These are phyloP conservation scores for Motacilla alba DNA, from an alignment of 2,113 vertebrate genomes.

Conservation along the genomic window DNA sequence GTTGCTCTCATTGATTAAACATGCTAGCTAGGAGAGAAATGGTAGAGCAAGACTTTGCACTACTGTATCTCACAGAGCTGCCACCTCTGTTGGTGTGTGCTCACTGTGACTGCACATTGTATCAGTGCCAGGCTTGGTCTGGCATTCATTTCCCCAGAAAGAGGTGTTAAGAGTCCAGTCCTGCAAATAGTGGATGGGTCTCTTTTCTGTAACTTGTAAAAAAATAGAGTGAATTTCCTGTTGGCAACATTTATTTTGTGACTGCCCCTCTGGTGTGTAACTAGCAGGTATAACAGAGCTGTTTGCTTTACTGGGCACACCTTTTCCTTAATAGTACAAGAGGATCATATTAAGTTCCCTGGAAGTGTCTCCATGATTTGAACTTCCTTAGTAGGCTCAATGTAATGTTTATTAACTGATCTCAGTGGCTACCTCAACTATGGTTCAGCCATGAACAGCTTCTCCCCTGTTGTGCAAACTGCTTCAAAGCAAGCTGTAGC, in stretches of 20 bases:
- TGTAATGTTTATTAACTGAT: neutral
- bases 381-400: neutral
- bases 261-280: neutral
- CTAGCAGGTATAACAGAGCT: neutral
- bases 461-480: neutral
- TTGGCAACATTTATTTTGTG: neutral
- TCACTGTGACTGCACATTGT: accelerated
- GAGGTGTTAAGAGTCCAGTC: neutral
- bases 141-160: neutral
- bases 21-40: neutral
- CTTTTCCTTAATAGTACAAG: neutral
- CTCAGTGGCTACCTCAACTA: neutral
- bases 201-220: neutral
- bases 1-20: neutral
- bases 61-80: neutral
- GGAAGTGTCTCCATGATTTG: neutral
- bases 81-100: accelerated
- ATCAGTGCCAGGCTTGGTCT: neutral
- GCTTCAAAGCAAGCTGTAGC: neutral
- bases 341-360: neutral
- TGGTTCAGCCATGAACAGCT: neutral
- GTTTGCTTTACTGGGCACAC: neutral
- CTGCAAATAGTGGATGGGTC: neutral
- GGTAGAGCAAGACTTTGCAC: accelerated
- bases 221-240: neutral